Base-by-base conservation (phyloP, 2,113 vertebrate genomes). In the Aegotheles bennettii region DNA sequence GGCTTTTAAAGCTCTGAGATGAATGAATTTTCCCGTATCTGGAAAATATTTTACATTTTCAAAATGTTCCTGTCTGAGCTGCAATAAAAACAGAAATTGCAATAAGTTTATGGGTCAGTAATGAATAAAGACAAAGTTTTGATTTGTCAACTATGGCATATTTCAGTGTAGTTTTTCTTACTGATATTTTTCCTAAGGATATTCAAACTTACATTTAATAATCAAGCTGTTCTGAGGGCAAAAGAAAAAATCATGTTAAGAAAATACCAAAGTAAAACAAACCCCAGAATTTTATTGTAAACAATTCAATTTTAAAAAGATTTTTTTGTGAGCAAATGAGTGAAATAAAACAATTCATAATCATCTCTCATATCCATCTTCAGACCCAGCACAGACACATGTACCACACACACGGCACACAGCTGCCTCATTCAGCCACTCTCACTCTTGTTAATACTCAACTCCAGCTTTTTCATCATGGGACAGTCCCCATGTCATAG, bases 41-140 rank as follows among this genome's bases (percentile, higher is more conserved):
- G 17, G 48, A 92, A 88, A 94, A 65, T 57, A 92, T 48, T 83
- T 88, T 53, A 13, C 3, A 24, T 65, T 93, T 93, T 77, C n/a
- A 77, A 90, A 93, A 16, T 73, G 5, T 61, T 93, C 59, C 45
- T 71, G 3, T 73, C 28, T 77, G 40, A 83, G 57, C 9, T 14
- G 9, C 21, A 80, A n/a, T 61, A 26, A 69, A 57, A 42, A 1
- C 38, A 57, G 48, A 60, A 80, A 36, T 25, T 68, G 24, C 11
- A 79, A 5, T 19, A 60, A 51, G 8, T 69, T 87, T 48, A 25
- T 57, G 45, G 74, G 38, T 61, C 45, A 81, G n/a, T 59, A 70
- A 84, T 47, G 28, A 88, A 85, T 65, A 65, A 88, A 54, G 36
- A 26, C 3, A 50, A 38, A 35, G 38, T 89, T 87, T 80, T 77